Evolutionary conservation across 2,113 vertebrate genomes (phyloP), one percentile per base, ranked within the genome.

Genomic region (Bos javanicus): DNA sequence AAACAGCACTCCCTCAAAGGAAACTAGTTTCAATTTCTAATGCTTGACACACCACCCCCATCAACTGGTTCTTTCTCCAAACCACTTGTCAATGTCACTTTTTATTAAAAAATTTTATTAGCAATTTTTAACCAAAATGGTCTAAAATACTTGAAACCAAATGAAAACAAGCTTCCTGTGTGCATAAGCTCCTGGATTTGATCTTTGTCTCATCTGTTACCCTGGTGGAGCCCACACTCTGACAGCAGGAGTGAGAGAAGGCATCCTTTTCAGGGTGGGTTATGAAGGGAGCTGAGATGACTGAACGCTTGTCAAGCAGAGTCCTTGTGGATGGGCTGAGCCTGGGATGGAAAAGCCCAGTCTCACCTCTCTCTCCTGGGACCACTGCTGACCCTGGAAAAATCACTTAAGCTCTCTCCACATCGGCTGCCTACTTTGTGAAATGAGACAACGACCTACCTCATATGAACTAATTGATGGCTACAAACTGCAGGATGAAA

Each of bases 401-500:
- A 76, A 59, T n/a, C 25, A 43, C 36, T n/a, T 43, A 23, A 39
- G 46, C 56, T 56, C 48, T 80, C 74, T 96, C 67, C 8, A 6
- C 33, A 1, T 88, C 7, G 28, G 85, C 94, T 85, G 94, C 88
- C 90, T 96, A 59, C 59, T 60, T 54, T 90, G 50, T 64, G 26
- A 89, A 86, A 62, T 13, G 93, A 97, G 93, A 97, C 92, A 87
- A 86, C 10, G 71, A 60, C 74, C 94, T 91, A 97, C 57, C 60
- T 97, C 97, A 93, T 1, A 81, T 93, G 81, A 76, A 81, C 92
- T 98, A 98, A 98, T 96, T 85, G 81, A 95, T n/a, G 54, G 96
- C 97, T 97, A n/a, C 74, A 85, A 25, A 87, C 88, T 91, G 26
- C 60, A 67, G 80, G 89, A 23, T 84, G 96, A 91, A 95, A 94